Conservation (phyloP, 2,113 vertebrate species). For the Sapajus apella region DNA sequence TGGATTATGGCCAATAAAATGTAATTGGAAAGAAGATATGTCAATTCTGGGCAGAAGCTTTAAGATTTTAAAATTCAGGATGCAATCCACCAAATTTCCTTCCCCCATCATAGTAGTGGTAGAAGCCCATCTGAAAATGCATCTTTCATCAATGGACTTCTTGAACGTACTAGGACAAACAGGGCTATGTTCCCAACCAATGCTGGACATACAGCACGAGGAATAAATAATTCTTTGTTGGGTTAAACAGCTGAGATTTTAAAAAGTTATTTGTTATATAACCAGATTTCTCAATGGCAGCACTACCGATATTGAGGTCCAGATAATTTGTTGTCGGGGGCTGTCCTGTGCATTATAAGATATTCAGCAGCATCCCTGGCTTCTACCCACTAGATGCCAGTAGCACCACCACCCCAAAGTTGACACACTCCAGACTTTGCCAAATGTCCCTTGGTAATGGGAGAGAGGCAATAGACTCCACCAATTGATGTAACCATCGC, state of each 20-base stretch:
- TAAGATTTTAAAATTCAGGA: neutral
- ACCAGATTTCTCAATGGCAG: neutral
- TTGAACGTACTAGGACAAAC: neutral
- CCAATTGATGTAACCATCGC: neutral
- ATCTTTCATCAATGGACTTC: neutral
- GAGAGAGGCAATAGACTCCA: neutral
- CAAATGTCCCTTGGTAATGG: neutral
- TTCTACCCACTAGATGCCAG: neutral
- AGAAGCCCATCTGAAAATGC: neutral
- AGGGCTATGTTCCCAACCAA: neutral
- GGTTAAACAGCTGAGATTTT: neutral
- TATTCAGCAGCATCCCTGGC: neutral
- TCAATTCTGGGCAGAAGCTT: neutral
- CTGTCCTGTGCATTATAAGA: neutral
- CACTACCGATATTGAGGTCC: neutral
- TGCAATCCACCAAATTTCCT: neutral
- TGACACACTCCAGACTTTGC: neutral
- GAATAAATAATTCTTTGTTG: neutral
- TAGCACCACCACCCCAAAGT: neutral
- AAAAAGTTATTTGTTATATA: neutral
- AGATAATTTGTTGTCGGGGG: neutral
- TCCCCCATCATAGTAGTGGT: neutral
- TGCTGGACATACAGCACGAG: neutral
- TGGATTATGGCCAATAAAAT: neutral
- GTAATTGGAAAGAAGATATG: accelerated